Conservation (phyloP, 2,888 invertebrate species). For the Hypena proboscidalis region DNA sequence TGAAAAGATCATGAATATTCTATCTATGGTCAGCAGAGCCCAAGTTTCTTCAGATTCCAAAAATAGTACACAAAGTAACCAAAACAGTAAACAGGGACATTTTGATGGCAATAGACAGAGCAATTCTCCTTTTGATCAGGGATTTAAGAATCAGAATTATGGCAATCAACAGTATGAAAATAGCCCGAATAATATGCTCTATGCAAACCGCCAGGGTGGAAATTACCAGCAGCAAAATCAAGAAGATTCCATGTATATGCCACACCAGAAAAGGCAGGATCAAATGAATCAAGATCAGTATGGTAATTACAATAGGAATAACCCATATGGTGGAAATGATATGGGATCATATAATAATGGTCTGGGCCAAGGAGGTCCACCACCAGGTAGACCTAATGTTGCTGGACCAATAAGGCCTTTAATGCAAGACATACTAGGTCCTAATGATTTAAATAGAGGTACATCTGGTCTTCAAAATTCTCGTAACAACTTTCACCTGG, state of each 20-base stretch:
- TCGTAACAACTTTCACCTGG: no score
- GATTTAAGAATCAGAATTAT: constrained; percentile 53
- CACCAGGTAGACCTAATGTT: constrained; percentile 40
- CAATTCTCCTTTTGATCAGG: constrained; percentile 42
- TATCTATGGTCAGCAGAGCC: constrained; percentile 74
- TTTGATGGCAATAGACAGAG: constrained; percentile 29
- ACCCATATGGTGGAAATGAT: constrained; percentile 42
- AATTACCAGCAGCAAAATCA: constrained; percentile 46
- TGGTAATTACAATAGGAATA: constrained; percentile 49
- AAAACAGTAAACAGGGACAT: constrained; percentile 13
- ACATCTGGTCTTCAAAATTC: neutral
- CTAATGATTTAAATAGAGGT: constrained; percentile 5
- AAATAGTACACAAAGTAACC: constrained; percentile 30
- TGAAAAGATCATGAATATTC: constrained; percentile 86
- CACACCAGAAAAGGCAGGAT: constrained; percentile 43
- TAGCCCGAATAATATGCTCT: constrained; percentile 48
- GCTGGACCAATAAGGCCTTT: constrained; percentile 37
- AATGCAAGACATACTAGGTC: constrained; percentile 40
- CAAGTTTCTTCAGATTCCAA: constrained; percentile 22
- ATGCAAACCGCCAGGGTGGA: constrained; percentile 44
- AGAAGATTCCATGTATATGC: constrained; percentile 41
- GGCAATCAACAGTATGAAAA: constrained; percentile 49
- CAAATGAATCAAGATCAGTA: constrained; percentile 48
- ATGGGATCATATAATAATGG: constrained; percentile 31
- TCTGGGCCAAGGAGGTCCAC: constrained; percentile 20